Conservation (phyloP, 2,113 vertebrate genomes). For the Cyphomyrus plagiostoma region DNA sequence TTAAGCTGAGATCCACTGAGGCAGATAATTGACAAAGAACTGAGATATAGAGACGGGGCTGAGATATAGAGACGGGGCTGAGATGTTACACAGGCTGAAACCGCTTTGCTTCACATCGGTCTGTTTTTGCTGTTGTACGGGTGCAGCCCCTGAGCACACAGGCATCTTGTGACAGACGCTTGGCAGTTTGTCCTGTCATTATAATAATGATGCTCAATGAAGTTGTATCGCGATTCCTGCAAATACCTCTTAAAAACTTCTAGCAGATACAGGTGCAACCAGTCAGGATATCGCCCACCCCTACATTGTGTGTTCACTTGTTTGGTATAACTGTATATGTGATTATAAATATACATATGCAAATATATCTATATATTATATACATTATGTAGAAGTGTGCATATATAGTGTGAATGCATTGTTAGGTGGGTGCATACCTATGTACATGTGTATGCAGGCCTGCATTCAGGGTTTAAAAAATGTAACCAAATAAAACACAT, state of each 20-base stretch:
- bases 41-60: neutral
- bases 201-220: neutral
- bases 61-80: neutral
- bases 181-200: neutral
- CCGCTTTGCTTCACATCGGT: neutral
- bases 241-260: neutral
- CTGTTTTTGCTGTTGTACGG: neutral
- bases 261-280: neutral
- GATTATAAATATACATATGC: neutral
- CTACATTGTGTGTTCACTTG: neutral
- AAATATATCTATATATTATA: neutral
- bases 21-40: neutral
- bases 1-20: neutral
- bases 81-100: neutral
- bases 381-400: neutral
- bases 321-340: neutral
- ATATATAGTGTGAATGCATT: neutral
- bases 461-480: neutral
- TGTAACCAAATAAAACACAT: neutral
- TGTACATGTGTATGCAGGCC: neutral
- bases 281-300: neutral
- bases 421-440: neutral
- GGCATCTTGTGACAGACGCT: neutral
- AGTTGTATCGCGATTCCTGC: neutral
- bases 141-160: neutral